Percentiles rank a stretch among this genome's conserved stretches.
Evolutionary conservation across 2,888 invertebrate genomes (phyloP).

Genomic region (Diarsia mendica): DNA sequence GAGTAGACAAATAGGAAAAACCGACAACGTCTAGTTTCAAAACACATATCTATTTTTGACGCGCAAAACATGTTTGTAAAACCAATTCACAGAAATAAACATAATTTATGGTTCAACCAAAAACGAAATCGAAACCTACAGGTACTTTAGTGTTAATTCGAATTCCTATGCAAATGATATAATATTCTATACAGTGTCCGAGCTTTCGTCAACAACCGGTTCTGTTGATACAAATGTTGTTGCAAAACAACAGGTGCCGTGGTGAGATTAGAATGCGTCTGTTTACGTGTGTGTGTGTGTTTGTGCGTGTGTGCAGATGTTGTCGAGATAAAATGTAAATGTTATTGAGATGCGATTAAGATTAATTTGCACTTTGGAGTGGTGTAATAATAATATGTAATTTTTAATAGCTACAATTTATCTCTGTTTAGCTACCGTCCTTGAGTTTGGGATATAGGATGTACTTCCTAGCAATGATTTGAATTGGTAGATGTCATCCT

Average conservation of each 20-base stretch:
- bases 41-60: not conserved
- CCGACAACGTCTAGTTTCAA: not conserved
- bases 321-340: constrained; percentile 40
- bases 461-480: too few species aligned
- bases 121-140: constrained; percentile 47
- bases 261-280: constrained; percentile 30
- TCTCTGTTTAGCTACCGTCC: not conserved
- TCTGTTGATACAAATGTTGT: constrained; percentile 35
- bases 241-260: constrained; percentile 60
- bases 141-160: constrained; percentile 11
- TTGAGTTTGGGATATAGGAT: not conserved
- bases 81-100: not conserved
- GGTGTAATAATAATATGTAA: not conserved
- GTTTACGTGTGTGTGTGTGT: constrained; percentile 17
- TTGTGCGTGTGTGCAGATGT: constrained; percentile 23
- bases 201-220: constrained; percentile 50
- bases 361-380: constrained; percentile 36
- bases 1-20: not conserved
- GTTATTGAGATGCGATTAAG: constrained; percentile 50
- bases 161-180: constrained; percentile 63
- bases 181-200: constrained; percentile 26
- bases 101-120: not conserved
- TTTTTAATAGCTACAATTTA: not conserved
- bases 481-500: too few species aligned
- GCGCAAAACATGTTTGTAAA: not conserved